A percentile compares a stretch with the other conserved stretches of the same genome.
phyloP scores from a whole-genome alignment of 2,888 invertebrate species.

The Slavum lentiscoides region DNA sequence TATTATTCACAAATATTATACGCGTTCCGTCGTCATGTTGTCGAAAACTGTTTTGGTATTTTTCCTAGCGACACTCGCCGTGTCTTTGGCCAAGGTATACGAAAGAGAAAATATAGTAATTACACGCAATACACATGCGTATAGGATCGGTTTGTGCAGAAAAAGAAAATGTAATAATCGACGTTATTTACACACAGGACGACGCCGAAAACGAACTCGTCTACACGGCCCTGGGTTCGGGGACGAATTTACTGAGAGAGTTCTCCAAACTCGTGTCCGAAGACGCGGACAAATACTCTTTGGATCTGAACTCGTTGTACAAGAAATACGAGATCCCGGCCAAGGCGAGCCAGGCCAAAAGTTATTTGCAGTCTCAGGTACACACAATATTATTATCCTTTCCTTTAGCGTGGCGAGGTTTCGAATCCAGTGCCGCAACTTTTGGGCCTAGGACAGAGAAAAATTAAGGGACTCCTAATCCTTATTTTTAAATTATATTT shows the following conservation, averaged over 20 bases:
- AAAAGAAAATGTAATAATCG: no score
- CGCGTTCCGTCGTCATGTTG: conserved; percentile 6
- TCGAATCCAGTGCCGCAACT: no score
- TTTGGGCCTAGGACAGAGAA: no score
- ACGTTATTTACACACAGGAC: neutral
- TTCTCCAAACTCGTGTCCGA: neutral
- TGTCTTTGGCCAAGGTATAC: conserved; percentile 30
- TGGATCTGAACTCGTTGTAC: conserved; percentile 33
- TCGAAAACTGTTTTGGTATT: conserved; percentile 26
- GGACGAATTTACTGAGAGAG: neutral
- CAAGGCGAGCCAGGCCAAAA: conserved; percentile 12
- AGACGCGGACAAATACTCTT: conserved; percentile 16
- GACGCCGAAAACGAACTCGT: conserved; percentile 17
- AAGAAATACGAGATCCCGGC: conserved; percentile 31
- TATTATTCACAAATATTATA: no score
- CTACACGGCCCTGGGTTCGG: neutral
- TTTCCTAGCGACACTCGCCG: neutral
- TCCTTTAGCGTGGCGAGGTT: no score
- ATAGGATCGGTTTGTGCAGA: no score
- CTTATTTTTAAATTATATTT: no score
- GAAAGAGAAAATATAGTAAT: no score
- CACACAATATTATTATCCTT: no score
- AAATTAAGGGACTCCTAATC: no score
- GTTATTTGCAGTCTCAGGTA: conserved; percentile 1
- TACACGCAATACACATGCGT: no score